Percentiles rank a stretch among this genome's conserved stretches.
Conservation (phyloP, 2,888 invertebrate genomes). For the Odontothrips loti region DNA sequence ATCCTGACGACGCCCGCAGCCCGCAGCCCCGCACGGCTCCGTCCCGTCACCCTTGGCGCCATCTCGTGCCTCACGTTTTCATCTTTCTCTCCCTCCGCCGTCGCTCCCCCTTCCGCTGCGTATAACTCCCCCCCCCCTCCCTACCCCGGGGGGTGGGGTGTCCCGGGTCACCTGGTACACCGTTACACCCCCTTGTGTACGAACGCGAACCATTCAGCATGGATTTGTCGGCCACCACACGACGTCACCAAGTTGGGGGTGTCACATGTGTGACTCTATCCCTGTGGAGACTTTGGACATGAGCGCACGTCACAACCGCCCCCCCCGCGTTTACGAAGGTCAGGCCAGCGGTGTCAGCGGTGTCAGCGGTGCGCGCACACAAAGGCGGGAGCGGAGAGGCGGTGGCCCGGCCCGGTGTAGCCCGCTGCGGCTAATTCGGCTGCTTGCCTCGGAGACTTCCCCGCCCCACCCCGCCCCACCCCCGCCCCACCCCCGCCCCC, state of each 20-base stretch:
- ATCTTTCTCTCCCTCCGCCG: background rate
- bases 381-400: too few species aligned
- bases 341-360: too few species aligned
- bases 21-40: background rate
- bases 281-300: too few species aligned
- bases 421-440: background rate
- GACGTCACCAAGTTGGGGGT: too few species aligned
- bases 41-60: background rate
- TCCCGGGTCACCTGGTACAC: too few species aligned
- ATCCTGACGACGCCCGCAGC: background rate
- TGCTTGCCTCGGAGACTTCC: background rate
- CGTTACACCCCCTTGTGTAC: too few species aligned
- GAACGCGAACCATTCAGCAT: too few species aligned
- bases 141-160: background rate
- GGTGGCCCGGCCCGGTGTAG: background rate
- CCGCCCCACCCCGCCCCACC: slow-evolving; percentile 21
- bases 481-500: slow-evolving; percentile 19
- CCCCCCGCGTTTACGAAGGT: too few species aligned
- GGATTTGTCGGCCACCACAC: too few species aligned
- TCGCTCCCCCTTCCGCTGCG: background rate
- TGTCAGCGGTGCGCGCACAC: too few species aligned
- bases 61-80: slow-evolving; percentile 9
- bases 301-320: too few species aligned
- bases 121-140: background rate
- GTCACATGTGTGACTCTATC: too few species aligned